Conservation (phyloP, 2,113 vertebrate species). For the Phoenicopterus ruber region DNA sequence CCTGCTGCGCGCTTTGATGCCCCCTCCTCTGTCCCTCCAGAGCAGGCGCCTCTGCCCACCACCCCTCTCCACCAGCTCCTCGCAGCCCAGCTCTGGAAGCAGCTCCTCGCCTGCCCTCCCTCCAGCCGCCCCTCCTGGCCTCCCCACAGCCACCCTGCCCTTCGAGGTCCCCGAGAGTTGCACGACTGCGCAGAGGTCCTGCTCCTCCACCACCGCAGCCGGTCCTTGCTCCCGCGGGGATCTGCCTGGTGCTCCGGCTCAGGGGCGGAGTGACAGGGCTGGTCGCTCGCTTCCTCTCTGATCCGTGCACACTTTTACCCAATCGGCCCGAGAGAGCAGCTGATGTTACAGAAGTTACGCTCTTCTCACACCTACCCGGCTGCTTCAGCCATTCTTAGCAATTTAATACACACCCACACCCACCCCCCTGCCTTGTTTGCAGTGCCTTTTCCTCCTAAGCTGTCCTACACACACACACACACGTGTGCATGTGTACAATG, state of each 20-base stretch:
- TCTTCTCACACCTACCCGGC: background rate
- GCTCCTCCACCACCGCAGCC: background rate
- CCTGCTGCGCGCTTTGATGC: background rate
- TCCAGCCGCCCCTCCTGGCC: background rate
- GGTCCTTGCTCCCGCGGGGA: rapidly evolving
- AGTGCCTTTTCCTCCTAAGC: background rate
- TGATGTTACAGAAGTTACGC: background rate
- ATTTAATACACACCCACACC: background rate
- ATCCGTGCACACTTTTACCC: background rate
- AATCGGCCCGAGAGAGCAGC: background rate
- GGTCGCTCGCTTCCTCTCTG: background rate
- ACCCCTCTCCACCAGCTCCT: background rate
- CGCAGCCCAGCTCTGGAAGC: background rate
- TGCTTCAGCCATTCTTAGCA: background rate
- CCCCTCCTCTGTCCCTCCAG: background rate
- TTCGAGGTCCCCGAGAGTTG: background rate
- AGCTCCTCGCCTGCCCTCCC: background rate
- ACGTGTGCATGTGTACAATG: background rate
- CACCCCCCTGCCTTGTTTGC: background rate
- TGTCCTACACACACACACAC: background rate
- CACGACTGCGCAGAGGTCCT: rapidly evolving
- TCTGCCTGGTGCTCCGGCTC: background rate
- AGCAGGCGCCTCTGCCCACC: background rate
- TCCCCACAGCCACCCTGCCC: background rate
- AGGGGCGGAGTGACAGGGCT: background rate